Evolutionary conservation across 2,797 vertebrate genomes (phyloP).

Genomic region (Allobates femoralis): DNA sequence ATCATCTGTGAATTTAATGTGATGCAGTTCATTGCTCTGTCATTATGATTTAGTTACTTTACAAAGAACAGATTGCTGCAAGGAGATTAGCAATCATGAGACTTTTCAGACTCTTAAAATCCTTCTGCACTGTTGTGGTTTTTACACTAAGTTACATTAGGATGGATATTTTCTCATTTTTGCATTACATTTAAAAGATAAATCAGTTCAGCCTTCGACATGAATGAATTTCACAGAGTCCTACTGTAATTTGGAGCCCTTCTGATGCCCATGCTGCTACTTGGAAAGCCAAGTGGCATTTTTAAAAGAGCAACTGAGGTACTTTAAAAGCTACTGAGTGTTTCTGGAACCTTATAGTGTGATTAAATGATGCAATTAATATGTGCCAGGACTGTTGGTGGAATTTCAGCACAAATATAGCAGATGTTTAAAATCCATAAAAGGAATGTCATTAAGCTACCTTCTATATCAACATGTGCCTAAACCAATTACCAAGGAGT

Average conservation of each 20-base stretch:
- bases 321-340: slow-evolving; percentile 61
- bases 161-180: slow-evolving; percentile 48
- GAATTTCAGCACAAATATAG: slow-evolving; percentile 53
- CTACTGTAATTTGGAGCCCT: slow-evolving; percentile 61
- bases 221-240: slow-evolving; percentile 54
- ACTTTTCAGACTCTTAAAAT: slow-evolving; percentile 12
- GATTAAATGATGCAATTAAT: slow-evolving; percentile 61
- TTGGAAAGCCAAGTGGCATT: slow-evolving; percentile 59
- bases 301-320: slow-evolving; percentile 58
- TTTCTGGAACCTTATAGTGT: slow-evolving; percentile 57
- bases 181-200: slow-evolving; percentile 42
- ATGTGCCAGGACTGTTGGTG: slow-evolving; percentile 56
- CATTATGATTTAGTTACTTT: slow-evolving; percentile 60
- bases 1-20: slow-evolving; percentile 59
- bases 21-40: slow-evolving; percentile 49
- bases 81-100: slow-evolving; percentile 53
- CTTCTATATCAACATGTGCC: slow-evolving; percentile 14
- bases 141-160: slow-evolving; percentile 22
- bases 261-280: slow-evolving; percentile 60
- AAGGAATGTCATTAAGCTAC: slow-evolving; percentile 34
- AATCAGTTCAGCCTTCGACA: slow-evolving; percentile 47
- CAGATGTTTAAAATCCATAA: slow-evolving; percentile 58
- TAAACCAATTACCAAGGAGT: slow-evolving; percentile 14
- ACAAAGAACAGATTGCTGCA: slow-evolving; percentile 54
- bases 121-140: slow-evolving; percentile 39